These are phyloP conservation scores for Datnioides undecimradiatus DNA, from an alignment of 2,113 vertebrate genomes.

Conservation along the genomic window DNA sequence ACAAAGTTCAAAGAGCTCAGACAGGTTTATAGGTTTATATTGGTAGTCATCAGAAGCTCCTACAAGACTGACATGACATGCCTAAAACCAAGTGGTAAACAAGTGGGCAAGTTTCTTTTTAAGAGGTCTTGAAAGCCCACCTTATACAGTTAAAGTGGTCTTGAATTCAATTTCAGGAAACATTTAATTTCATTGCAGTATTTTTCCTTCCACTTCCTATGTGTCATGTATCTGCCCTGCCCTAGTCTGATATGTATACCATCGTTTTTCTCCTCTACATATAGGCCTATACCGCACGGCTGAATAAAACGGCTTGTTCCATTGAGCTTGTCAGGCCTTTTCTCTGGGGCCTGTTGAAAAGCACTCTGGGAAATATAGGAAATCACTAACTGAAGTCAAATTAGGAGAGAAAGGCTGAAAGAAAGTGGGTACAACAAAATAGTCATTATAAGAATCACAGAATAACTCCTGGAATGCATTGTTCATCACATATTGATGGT, in stretches of 20 bases:
- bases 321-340: conserved; percentile 38
- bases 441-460: conserved; percentile 53
- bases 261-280: conserved; percentile 1
- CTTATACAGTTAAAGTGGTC: not conserved
- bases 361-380: conserved; percentile 70
- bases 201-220: not conserved
- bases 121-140: not conserved
- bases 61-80: not conserved
- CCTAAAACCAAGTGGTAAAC: not conserved
- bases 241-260: not conserved
- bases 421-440: conserved; percentile 55
- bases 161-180: not conserved
- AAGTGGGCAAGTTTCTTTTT: not conserved
- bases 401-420: conserved; percentile 47
- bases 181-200: not conserved
- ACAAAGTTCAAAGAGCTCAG: not conserved
- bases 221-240: too few species aligned
- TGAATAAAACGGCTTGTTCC: conserved; percentile 44
- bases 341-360: conserved; percentile 54
- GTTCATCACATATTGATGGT: conserved; percentile 56
- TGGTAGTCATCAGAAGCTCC: not conserved
- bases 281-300: conserved; percentile 16
- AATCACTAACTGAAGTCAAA: conserved; percentile 67
- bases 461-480: conserved; percentile 54
- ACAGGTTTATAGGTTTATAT: not conserved